phyloP scores from a whole-genome alignment of 1,140 invertebrate genomes.

The Lethocerus indicus region DNA sequence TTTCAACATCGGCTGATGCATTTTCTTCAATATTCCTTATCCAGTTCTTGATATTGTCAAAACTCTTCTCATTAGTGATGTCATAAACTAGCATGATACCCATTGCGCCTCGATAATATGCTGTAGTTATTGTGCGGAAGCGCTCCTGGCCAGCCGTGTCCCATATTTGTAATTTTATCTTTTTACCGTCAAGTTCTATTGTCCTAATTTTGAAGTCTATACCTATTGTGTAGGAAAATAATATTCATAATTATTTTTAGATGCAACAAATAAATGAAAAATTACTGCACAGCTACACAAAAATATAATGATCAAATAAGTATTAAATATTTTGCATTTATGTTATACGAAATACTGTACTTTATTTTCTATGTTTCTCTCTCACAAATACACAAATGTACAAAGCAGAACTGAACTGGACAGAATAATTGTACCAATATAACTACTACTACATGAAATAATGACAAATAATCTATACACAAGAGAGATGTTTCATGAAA shows the following conservation, averaged over 20 bases:
- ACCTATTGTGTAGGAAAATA: slow-evolving; percentile 44
- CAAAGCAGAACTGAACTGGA: no score
- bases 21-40: slow-evolving; percentile 96
- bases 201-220: slow-evolving; percentile 99
- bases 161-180: slow-evolving; percentile 98
- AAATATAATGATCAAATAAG: no score
- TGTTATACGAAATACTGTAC: no score
- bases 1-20: slow-evolving; percentile 84
- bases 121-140: slow-evolving; percentile 95
- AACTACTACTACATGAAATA: no score
- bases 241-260: background rate
- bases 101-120: slow-evolving; percentile 97
- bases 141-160: slow-evolving; percentile 93
- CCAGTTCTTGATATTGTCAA: slow-evolving; percentile 99
- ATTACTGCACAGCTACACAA: no score
- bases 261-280: no score
- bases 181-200: slow-evolving; percentile 93
- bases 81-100: slow-evolving; percentile 99
- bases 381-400: no score
- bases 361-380: no score
- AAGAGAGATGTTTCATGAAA: no score
- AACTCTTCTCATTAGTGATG: slow-evolving; percentile 95
- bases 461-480: no score
- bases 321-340: no score
- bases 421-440: no score